Evolutionary conservation across 2,113 vertebrate species (phyloP).

Genomic region (Gymnogyps californianus): DNA sequence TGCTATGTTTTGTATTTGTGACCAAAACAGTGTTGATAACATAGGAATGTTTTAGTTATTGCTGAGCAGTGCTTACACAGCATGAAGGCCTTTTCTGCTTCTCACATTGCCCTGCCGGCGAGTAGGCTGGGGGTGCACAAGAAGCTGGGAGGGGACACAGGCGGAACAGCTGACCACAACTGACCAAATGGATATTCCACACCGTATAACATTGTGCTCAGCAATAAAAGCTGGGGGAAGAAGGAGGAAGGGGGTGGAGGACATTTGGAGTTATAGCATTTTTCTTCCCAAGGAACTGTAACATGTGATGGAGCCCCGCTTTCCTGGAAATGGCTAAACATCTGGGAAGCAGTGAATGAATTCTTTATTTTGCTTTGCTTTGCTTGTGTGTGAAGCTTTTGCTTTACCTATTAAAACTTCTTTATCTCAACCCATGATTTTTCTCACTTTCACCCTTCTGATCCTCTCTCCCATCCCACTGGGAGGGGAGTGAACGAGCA

Average conservation of each 20-base stretch:
- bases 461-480: not conserved
- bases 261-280: not conserved
- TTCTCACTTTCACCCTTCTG: not conserved
- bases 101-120: not conserved
- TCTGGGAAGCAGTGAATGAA: not conserved
- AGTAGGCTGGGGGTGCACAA: not conserved
- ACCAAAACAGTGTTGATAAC: not conserved
- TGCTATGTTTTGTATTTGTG: not conserved
- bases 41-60: not conserved
- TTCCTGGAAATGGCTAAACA: not conserved
- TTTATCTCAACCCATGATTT: not conserved
- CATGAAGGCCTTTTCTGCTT: rapidly evolving
- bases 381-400: not conserved
- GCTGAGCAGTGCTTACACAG: not conserved
- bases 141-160: not conserved
- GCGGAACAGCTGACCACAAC: not conserved
- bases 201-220: rapidly evolving
- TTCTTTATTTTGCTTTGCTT: not conserved
- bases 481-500: not conserved
- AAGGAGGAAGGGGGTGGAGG: not conserved
- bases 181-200: not conserved
- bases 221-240: not conserved
- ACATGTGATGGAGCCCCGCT: not conserved
- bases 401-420: not conserved
- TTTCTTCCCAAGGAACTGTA: not conserved